Base-by-base conservation (phyloP, 2,888 invertebrate genomes). In the Zhuqinia jingwanae region DNA sequence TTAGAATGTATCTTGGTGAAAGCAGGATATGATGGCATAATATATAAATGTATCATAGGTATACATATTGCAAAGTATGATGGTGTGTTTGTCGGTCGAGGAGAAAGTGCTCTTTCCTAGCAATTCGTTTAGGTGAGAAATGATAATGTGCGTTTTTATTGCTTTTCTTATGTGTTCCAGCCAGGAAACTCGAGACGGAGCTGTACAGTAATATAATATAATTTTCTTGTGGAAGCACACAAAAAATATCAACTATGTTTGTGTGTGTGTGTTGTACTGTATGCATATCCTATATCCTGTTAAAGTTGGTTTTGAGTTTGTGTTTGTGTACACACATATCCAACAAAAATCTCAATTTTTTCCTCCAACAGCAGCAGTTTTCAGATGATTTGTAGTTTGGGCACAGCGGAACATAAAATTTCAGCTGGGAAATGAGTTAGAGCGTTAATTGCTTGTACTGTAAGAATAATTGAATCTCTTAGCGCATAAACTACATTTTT, bases 111-210 rank as follows among this genome's bases (percentile, higher is more conserved):
- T 85, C n/a, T n/a, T n/a, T n/a, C n/a, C 60, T 63, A 77, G 82
- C 70, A 79, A 81, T 84, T 87, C 77, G 53, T 75, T 58, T 79
- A 80, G 81, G 84, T 85, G 81, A 82, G 82, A 79, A 84, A 87
- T 84, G 81, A 80, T 87, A 87, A 88, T 70, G 81, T 92, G 92
- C 42, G 83, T 89, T 77, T 88, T 87, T 87, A 86, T 86, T 86
- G 77, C 86, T 79, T 81, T 76, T 42, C 81, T 77, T 85, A 73
- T 85, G 63, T 75, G n/a, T 75, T 76, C 63, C 73, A 15, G 75
- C 65, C 60, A 36, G 47, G 65, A 75, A 58, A 68, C 68, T 45
- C 27, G 65, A 65, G 36, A 65, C 68, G 27, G 17, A 63, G 1
- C 5, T 25, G 15, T 65, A 30, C 20, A n/a, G n/a, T n/a, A 56